These are phyloP conservation scores for Ormia ochracea DNA, from an alignment of 2,888 invertebrate species.

Conservation along the genomic window DNA sequence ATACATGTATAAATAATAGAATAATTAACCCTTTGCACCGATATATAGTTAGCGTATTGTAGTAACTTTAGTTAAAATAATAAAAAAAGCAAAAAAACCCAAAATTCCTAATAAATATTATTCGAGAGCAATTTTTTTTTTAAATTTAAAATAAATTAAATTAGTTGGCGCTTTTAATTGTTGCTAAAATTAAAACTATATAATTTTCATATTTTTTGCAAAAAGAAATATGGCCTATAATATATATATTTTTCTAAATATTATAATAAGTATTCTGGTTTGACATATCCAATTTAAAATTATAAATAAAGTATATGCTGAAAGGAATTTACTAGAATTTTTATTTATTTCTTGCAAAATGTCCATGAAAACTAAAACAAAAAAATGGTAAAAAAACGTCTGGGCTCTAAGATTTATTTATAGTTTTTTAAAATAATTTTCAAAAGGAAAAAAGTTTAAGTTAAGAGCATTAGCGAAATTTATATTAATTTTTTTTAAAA, in stretches of 20 bases:
- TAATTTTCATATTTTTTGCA: too few species aligned
- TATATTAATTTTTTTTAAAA: too few species aligned
- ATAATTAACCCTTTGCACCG: slow-evolving; percentile 59
- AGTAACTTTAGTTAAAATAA: not conserved
- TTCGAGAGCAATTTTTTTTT: too few species aligned
- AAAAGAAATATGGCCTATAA: too few species aligned
- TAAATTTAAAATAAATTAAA: too few species aligned
- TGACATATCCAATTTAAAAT: not conserved
- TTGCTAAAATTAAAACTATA: too few species aligned
- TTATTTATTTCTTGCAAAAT: slow-evolving; percentile 21
- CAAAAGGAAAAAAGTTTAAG: slow-evolving; percentile 3
- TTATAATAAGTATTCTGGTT: not conserved
- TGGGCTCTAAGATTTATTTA: not conserved
- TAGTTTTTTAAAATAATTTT: not conserved
- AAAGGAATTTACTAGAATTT: not conserved
- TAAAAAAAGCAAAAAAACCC: not conserved
- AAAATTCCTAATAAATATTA: not conserved
- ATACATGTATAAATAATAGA: slow-evolving; percentile 10
- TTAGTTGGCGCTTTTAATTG: too few species aligned
- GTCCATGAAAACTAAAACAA: slow-evolving; percentile 28
- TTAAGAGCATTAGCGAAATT: not conserved
- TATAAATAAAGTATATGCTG: not conserved
- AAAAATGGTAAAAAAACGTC: too few species aligned
- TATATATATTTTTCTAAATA: too few species aligned
- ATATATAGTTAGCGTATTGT: slow-evolving; percentile 49